phyloP scores from a whole-genome alignment of 2,797 vertebrate genomes.

The Peromyscus aztecus region DNA sequence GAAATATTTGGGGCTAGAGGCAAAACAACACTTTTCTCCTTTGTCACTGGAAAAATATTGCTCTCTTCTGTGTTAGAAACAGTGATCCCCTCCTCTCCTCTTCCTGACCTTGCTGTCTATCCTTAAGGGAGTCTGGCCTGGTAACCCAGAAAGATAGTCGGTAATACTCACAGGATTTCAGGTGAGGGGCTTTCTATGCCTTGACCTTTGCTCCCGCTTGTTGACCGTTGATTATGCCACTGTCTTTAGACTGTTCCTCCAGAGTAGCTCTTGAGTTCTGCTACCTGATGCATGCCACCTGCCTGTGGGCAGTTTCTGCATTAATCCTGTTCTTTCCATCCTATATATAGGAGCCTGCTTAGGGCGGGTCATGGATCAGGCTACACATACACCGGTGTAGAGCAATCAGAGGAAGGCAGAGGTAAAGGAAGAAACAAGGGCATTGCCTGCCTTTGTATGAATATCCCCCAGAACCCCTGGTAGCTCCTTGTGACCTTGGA shows the following conservation, averaged over 20 bases:
- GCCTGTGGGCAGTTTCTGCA: background rate
- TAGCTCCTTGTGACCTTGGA: background rate
- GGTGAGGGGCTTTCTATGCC: background rate
- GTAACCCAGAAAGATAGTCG: background rate
- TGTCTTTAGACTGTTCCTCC: conserved; percentile 24
- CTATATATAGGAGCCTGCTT: conserved; percentile 46
- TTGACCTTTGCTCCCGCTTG: background rate
- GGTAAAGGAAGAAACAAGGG: background rate
- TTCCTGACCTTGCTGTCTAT: background rate
- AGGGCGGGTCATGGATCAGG: background rate
- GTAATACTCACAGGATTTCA: conserved; percentile 79
- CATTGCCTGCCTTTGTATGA: background rate
- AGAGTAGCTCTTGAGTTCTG: conserved; percentile 2
- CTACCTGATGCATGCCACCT: background rate
- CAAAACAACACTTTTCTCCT: background rate
- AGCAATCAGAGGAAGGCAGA: background rate
- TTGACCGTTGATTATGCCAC: background rate
- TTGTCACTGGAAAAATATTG: background rate
- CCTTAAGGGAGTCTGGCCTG: background rate
- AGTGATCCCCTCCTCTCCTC: background rate
- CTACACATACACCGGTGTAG: background rate
- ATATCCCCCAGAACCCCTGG: too few relatives aligned
- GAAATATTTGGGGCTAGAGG: background rate
- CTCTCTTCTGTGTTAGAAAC: background rate
- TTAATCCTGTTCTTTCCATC: background rate